Evolutionary conservation across 1,140 invertebrate species (phyloP).

Genomic region (Caenorhabditis inopinata): DNA sequence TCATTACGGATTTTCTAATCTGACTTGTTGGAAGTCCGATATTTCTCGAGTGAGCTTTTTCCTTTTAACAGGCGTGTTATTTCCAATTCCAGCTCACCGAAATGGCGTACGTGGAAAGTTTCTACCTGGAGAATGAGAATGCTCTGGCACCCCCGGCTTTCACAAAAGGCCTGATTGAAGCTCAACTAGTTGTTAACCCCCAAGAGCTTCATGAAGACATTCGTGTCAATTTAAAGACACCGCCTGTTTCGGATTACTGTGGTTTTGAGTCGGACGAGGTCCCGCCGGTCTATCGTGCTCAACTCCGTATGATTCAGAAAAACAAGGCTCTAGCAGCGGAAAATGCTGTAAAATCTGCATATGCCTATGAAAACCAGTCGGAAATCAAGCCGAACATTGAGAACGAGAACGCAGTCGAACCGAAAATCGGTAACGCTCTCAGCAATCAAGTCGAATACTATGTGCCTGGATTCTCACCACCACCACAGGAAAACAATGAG

Average conservation of each 20-base stretch:
- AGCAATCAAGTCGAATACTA: not conserved
- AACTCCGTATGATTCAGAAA: not conserved
- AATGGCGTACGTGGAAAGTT: conserved; percentile 7
- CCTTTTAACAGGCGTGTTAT: no score
- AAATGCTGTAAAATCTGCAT: not conserved
- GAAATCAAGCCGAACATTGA: no score
- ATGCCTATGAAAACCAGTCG: not conserved
- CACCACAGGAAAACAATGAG: not conserved
- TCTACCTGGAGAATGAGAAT: not conserved
- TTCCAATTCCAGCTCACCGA: not conserved
- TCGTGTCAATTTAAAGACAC: not conserved
- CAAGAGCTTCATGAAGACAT: not conserved
- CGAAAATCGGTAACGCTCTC: no score
- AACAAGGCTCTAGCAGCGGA: not conserved
- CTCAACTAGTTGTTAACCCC: not conserved
- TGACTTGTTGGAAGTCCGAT: no score
- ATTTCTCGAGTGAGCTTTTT: no score
- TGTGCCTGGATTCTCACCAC: conserved; percentile 2
- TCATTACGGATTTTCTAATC: no score
- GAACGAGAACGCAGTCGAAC: no score
- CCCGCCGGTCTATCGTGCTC: conserved; percentile 5
- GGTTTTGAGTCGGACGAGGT: not conserved
- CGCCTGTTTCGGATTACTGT: not conserved
- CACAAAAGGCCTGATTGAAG: not conserved
- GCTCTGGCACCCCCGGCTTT: not conserved